Percentiles rank a stretch among this genome's conserved stretches.
Evolutionary conservation across 2,113 vertebrate genomes (phyloP).

Genomic region (Tachysurus vachellii): DNA sequence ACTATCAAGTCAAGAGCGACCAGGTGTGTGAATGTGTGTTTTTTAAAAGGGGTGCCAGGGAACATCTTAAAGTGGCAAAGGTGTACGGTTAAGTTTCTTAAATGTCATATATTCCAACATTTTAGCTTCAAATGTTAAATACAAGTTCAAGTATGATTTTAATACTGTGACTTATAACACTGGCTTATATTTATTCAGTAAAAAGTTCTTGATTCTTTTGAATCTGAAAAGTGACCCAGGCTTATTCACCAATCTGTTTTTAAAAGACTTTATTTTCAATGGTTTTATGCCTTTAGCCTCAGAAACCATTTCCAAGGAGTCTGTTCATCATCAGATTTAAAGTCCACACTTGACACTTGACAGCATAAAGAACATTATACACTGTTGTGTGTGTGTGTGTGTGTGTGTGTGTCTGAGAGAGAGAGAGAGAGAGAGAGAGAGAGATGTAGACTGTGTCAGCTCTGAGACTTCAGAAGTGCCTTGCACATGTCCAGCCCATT

Average conservation of each 20-base stretch:
- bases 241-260: neutral
- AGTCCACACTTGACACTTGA: conserved; percentile 11
- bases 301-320: neutral
- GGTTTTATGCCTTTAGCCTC: neutral
- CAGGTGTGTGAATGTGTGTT: conserved; percentile 24
- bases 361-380: conserved; percentile 21
- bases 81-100: neutral
- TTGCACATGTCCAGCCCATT: conserved; percentile 3
- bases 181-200: neutral
- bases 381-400: conserved; percentile 8
- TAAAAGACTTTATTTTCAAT: neutral
- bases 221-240: neutral
- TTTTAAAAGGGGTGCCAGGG: neutral
- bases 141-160: neutral
- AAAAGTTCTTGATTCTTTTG: neutral
- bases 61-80: conserved; percentile 3
- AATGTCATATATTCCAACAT: neutral
- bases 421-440: neutral
- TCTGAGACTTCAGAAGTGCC: conserved; percentile 4
- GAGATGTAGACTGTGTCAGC: neutral
- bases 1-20: conserved; percentile 22
- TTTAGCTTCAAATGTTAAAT: neutral
- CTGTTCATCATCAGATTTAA: conserved; percentile 34
- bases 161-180: neutral
- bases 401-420: conserved; percentile 19